Conservation (phyloP, 2,797 vertebrate genomes). For the Sphenopsis melanotis region DNA sequence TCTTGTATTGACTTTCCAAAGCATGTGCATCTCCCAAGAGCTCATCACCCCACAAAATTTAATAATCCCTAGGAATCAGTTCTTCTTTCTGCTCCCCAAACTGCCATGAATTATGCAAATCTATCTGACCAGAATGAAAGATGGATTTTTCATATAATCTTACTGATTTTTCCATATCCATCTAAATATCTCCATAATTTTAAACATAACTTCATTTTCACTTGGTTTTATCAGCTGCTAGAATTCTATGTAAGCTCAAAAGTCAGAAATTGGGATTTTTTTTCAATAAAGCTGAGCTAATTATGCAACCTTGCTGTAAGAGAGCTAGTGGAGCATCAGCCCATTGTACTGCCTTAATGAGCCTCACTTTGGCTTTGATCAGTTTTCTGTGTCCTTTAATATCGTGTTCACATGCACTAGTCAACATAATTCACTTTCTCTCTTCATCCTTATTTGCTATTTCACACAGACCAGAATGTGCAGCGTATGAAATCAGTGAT, state of each 20-base stretch:
- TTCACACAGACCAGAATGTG: not conserved
- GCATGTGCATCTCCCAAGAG: not conserved
- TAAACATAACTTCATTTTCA: not conserved
- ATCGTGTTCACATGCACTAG: not conserved
- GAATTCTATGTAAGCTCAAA: not conserved
- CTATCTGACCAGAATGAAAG: not conserved
- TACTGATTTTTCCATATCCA: not conserved
- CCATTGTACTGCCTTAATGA: not conserved
- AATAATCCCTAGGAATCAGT: not conserved
- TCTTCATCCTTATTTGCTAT: not conserved
- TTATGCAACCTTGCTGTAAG: fast-evolving
- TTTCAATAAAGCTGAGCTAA: not conserved
- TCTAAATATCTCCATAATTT: not conserved
- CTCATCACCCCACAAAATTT: not conserved
- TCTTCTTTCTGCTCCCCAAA: not conserved
- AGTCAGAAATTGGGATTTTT: not conserved
- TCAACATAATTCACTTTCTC: not conserved
- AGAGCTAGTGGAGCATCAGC: not conserved
- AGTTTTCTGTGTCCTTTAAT: not conserved
- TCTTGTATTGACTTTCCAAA: not conserved
- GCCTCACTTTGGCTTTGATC: not conserved
- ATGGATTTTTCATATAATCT: not conserved
- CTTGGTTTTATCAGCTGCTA: not conserved
- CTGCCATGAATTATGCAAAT: not conserved
- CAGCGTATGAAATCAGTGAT: not conserved